phyloP scores from a whole-genome alignment of 2,888 invertebrate genomes.

The Ecliptopera silaceata region DNA sequence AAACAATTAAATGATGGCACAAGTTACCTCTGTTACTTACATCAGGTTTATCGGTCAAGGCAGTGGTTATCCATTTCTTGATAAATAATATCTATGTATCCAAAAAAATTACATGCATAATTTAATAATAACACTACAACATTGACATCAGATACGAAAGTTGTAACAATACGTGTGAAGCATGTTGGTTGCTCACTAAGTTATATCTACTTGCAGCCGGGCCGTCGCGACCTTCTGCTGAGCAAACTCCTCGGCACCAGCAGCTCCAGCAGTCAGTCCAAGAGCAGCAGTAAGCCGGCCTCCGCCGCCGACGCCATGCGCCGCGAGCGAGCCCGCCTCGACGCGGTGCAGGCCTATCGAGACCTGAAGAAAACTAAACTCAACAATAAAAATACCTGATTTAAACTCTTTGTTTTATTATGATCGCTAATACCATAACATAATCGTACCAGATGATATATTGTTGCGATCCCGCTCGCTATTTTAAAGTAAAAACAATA shows the following conservation, averaged over 20 bases:
- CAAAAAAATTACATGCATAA: no score
- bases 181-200: not conserved
- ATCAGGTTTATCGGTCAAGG: no score
- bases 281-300: slow-evolving; percentile 9
- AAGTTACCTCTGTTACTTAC: no score
- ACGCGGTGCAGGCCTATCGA: slow-evolving; percentile 63
- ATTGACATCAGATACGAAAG: no score
- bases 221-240: slow-evolving; percentile 84
- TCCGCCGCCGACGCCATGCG: slow-evolving; percentile 36
- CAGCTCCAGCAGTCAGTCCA: not conserved
- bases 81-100: no score
- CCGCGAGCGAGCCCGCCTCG: slow-evolving; percentile 49
- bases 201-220: slow-evolving; percentile 75
- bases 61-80: no score
- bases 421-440: not conserved
- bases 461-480: no score
- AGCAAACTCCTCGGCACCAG: slow-evolving; percentile 40
- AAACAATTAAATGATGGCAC: no score
- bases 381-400: slow-evolving; percentile 25
- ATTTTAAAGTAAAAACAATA: no score
- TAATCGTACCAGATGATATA: no score
- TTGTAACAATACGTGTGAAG: no score
- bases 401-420: not conserved
- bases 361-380: slow-evolving; percentile 46
- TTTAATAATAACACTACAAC: no score